Conservation (phyloP, 2,797 vertebrate genomes). For the Psittacula echo region DNA sequence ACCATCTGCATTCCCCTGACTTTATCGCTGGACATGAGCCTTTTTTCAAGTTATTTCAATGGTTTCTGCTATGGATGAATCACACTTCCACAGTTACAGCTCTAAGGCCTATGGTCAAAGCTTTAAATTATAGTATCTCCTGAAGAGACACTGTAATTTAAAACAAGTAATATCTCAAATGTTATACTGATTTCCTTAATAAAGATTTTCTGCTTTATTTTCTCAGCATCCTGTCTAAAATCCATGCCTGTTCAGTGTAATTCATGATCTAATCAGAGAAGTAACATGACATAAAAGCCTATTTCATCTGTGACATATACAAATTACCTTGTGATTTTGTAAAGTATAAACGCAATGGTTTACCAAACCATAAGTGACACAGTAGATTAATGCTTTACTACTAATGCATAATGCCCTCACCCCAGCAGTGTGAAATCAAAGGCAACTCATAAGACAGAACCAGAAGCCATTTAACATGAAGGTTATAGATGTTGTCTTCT, state of each 20-base stretch:
- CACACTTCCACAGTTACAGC: not conserved
- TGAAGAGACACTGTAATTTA: not conserved
- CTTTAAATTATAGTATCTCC: not conserved
- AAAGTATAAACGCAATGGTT: not conserved
- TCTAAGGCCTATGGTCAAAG: not conserved
- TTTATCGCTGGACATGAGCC: accelerated
- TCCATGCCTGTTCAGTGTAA: not conserved
- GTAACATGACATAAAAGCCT: not conserved
- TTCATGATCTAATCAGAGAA: constrained; percentile 1
- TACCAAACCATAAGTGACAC: not conserved
- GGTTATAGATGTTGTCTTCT: not conserved
- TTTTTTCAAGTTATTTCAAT: not conserved
- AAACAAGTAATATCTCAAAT: not conserved
- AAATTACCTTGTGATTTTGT: not conserved
- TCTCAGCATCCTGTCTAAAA: not conserved
- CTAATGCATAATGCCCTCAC: not conserved
- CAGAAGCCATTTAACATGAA: not conserved
- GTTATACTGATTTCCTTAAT: not conserved
- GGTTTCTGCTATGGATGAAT: not conserved
- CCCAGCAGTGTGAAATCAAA: not conserved
- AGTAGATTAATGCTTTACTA: not conserved
- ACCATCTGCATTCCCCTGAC: not conserved
- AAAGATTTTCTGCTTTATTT: not conserved
- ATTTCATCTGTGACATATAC: not conserved
- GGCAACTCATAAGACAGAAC: not conserved